phyloP scores from a whole-genome alignment of 2,888 invertebrate species.

The Harpalus rufipes region DNA sequence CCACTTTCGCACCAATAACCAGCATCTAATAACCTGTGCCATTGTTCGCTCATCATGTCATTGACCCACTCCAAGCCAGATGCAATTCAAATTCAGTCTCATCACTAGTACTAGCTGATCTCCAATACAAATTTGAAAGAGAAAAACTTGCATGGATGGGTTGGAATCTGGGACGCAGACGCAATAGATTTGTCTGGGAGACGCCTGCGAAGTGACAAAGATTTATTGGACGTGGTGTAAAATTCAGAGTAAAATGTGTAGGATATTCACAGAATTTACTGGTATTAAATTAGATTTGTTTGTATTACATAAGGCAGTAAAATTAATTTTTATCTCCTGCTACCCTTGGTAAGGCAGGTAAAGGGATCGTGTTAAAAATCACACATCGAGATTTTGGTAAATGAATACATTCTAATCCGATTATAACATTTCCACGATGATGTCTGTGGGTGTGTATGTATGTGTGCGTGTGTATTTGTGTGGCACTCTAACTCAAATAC shows the following conservation, averaged over 20 bases:
- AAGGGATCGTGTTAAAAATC: too few relatives aligned
- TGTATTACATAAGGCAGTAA: neutral
- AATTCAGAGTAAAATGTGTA: neutral
- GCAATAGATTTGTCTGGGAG: slow-evolving; percentile 7
- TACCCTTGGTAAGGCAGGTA: too few relatives aligned
- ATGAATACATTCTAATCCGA: too few relatives aligned
- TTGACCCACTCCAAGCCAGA: slow-evolving; percentile 58
- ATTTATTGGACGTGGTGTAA: neutral
- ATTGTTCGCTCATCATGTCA: slow-evolving; percentile 59
- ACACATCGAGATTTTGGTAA: too few relatives aligned
- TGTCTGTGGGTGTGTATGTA: too few relatives aligned
- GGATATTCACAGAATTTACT: neutral
- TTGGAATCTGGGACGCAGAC: slow-evolving; percentile 58
- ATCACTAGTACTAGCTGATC: slow-evolving; percentile 33
- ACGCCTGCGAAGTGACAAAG: slow-evolving; percentile 3
- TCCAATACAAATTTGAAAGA: slow-evolving; percentile 40
- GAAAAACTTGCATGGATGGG: slow-evolving; percentile 46
- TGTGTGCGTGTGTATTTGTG: too few relatives aligned
- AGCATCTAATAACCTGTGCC: slow-evolving; percentile 12
- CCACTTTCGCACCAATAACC: slow-evolving; percentile 10
- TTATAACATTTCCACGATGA: too few relatives aligned
- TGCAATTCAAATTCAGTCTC: slow-evolving; percentile 14
- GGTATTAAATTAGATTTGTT: neutral
- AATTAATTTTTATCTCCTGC: too few relatives aligned
- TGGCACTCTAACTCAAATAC: too few relatives aligned